Conservation (phyloP, 2,888 invertebrate species). For the Nomada hirtipes region DNA sequence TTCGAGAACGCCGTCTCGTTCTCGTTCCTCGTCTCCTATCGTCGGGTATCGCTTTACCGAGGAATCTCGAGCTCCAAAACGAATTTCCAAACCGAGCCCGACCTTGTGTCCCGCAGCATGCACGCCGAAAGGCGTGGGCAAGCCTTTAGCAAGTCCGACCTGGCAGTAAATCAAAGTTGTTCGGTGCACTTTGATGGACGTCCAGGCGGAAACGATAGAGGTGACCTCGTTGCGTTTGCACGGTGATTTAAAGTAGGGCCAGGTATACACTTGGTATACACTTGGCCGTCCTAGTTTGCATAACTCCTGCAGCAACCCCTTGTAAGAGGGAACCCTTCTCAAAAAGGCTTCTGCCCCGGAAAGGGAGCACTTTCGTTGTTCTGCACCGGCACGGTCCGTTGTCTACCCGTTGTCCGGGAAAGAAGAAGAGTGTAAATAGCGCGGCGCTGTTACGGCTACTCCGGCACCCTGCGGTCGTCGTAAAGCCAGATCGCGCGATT, state of each 20-base stretch:
- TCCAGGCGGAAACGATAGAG: constrained; percentile 31
- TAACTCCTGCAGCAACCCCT: constrained; percentile 72
- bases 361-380: constrained; percentile 8
- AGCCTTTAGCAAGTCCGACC: constrained; percentile 66
- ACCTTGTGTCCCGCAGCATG: constrained; percentile 80
- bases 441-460: constrained; percentile 48
- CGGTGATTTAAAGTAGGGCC: constrained; percentile 55
- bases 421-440: constrained; percentile 39
- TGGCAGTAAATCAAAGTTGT: constrained; percentile 77
- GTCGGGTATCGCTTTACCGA: constrained; percentile 15
- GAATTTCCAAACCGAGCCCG: constrained; percentile 63
- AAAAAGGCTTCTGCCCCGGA: constrained; percentile 4
- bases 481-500: constrained; percentile 74
- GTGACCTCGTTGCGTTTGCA: constrained; percentile 47
- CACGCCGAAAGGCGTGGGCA: constrained; percentile 43
- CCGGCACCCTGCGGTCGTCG: constrained; percentile 64
- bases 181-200: constrained; percentile 58
- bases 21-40: background rate
- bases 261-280: constrained; percentile 77
- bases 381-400: background rate
- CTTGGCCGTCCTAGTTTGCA: constrained; percentile 77
- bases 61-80: constrained; percentile 13
- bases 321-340: constrained; percentile 67
- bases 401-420: background rate
- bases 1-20: background rate